Evolutionary conservation across 2,888 invertebrate genomes (phyloP).

Genomic region (Diadegma fenestrale): DNA sequence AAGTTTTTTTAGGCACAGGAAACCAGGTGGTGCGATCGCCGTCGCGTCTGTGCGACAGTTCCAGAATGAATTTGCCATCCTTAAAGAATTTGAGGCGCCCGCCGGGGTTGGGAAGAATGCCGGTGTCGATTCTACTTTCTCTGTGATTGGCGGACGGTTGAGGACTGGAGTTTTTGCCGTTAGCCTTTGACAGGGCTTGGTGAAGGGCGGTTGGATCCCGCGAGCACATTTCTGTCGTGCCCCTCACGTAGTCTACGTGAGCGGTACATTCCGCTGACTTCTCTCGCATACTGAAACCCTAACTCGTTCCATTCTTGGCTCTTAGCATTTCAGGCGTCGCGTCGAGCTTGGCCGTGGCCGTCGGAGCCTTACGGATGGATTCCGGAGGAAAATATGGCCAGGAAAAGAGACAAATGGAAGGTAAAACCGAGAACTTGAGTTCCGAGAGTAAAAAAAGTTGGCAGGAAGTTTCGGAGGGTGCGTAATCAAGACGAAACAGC

Average conservation of each 20-base stretch:
- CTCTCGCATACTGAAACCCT: slow-evolving; percentile 84
- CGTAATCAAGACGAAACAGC: neutral
- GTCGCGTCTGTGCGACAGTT: slow-evolving; percentile 91
- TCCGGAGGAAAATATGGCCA: neutral
- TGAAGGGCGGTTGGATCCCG: slow-evolving; percentile 83
- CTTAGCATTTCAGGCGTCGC: slow-evolving; percentile 80
- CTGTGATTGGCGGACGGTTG: slow-evolving; percentile 80
- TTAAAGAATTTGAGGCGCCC: slow-evolving; percentile 93
- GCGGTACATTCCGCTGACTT: slow-evolving; percentile 84
- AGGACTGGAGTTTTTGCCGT: slow-evolving; percentile 82
- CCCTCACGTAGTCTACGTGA: slow-evolving; percentile 84
- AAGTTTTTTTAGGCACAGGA: slow-evolving; percentile 94
- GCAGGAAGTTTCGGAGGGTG: neutral
- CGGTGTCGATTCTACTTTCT: slow-evolving; percentile 80
- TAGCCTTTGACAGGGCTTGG: slow-evolving; percentile 82
- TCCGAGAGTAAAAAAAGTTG: neutral
- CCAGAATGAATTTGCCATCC: slow-evolving; percentile 96
- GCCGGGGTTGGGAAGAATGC: slow-evolving; percentile 86
- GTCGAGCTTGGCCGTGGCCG: neutral
- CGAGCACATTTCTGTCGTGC: slow-evolving; percentile 84
- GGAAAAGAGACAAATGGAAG: neutral
- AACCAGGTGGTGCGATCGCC: slow-evolving; percentile 95
- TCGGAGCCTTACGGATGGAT: neutral
- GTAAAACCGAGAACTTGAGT: too few species aligned
- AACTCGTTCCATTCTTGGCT: slow-evolving; percentile 80